These are phyloP conservation scores for Triplophysa tibetana DNA, from an alignment of 2,113 vertebrate species.

Conservation along the genomic window DNA sequence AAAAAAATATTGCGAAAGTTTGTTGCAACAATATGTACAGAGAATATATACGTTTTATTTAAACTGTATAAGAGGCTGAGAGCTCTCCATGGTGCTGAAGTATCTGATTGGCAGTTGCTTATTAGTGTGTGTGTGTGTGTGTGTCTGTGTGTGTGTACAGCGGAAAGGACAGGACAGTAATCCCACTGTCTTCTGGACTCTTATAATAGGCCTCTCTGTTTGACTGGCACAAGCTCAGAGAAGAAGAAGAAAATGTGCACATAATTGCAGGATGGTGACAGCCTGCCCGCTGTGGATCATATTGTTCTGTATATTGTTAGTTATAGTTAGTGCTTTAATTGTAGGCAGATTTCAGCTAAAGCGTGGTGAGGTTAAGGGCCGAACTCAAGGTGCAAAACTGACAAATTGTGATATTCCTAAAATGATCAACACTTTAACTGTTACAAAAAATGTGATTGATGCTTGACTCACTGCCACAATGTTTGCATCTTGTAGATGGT, in stretches of 20 bases:
- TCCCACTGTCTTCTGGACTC: background rate
- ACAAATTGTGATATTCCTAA: background rate
- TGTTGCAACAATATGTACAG: background rate
- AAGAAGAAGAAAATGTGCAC: background rate
- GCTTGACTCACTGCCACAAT: too few species aligned
- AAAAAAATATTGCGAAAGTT: background rate
- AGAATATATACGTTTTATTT: too few species aligned
- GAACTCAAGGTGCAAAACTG: background rate
- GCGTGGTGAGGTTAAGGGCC: background rate
- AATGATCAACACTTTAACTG: background rate
- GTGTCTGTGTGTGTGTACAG: background rate
- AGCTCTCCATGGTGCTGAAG: constrained; percentile 28
- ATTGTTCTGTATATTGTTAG: constrained; percentile 21
- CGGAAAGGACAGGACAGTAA: background rate
- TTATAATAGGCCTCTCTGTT: background rate
- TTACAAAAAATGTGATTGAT: too few species aligned
- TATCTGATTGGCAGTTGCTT: background rate
- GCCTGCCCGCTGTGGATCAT: background rate
- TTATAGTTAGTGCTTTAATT: constrained; percentile 18
- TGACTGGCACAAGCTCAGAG: background rate
- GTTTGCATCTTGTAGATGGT: too few species aligned
- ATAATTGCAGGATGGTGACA: constrained; percentile 14
- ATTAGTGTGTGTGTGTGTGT: background rate
- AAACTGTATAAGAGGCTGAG: background rate
- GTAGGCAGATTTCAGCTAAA: background rate